Base-by-base conservation (phyloP, 2,113 vertebrate species). In the Desmodus rotundus region DNA sequence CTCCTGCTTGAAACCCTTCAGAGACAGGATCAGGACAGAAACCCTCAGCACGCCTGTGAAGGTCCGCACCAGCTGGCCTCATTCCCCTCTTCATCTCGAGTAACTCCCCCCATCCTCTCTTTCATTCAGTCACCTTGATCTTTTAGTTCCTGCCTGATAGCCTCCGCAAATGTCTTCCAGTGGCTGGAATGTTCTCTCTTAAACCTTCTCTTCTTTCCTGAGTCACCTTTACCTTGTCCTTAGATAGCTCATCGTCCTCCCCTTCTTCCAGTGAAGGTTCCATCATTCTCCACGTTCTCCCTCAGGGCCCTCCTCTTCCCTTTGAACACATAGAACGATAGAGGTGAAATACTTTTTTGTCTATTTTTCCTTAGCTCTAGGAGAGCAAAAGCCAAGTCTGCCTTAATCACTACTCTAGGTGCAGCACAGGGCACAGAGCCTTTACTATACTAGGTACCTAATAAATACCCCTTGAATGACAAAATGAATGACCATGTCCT, bases 261-360 rank as follows among this genome's bases (percentile, higher is more conserved):
- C 19, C 22, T 58, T 3, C 11, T 26, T 3, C 7, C 0, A 6
- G 20, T 9, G 16, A 45, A 50, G 7, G 22, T 1, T 6, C 12
- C 7, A 0, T 54, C 65, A 38, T 58, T 91, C 33, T 50, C 5
- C 10, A 15, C 4, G 45, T 11, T n/a, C 33, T 61, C 38, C 33
- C 16, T 72, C 1, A 28, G 5, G 20, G 43, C 33, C 11, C 1
- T 47, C 19, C 15, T 91, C 24, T n/a, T 33, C 38, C 45, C 24
- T 90, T 90, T 85, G 11, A 52, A 52, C 8, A 63, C 10, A 31
- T 13, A 15, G 4, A 68, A 73, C 15, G 31, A 36, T 2, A n/a
- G 26, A 2, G 13, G 68, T 36, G 43, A 54, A 26, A 50, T 47
- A 47, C 26, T 41, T 78, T 22, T 47, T 80, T n/a, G 20, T 87